A percentile compares a stretch with the other conserved stretches of the same genome.
These are phyloP conservation scores for Phacellophora camtschatica DNA, from an alignment of 30 jellyfish, hydroid and myxozoan species.

Conservation along the genomic window DNA sequence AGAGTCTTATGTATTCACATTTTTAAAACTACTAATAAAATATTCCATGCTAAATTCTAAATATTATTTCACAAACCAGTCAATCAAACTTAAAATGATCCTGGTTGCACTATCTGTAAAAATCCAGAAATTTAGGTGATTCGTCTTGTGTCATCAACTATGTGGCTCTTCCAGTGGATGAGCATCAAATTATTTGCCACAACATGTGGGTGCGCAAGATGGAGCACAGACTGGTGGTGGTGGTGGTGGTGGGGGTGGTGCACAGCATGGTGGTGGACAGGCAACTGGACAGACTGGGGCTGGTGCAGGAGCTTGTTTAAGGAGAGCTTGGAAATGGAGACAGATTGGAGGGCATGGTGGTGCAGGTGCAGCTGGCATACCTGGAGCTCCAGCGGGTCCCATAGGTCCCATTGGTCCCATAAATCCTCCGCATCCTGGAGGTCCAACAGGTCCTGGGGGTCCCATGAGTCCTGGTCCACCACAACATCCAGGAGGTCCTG, in stretches of 20 bases:
- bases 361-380: slow-evolving; percentile 86
- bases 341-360: slow-evolving; percentile 95
- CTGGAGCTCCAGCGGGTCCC: slow-evolving; percentile 96
- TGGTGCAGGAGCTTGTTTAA: slow-evolving; percentile 84
- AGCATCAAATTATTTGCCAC: slow-evolving; percentile 60
- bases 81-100: too few relatives aligned
- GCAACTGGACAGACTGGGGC: slow-evolving; percentile 72
- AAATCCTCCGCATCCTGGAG: slow-evolving; percentile 84
- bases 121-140: too few relatives aligned
- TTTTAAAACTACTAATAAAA: too few relatives aligned
- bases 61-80: too few relatives aligned
- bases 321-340: slow-evolving; percentile 85
- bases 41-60: too few relatives aligned
- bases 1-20: too few relatives aligned
- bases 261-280: slow-evolving; percentile 78
- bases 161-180: too few relatives aligned
- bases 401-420: slow-evolving; percentile 90
- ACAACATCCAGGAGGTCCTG: slow-evolving; percentile 82
- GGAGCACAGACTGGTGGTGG: slow-evolving; percentile 81
- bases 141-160: too few relatives aligned
- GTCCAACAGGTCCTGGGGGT: slow-evolving; percentile 96
- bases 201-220: slow-evolving; percentile 86
- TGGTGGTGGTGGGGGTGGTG: slow-evolving; percentile 86
- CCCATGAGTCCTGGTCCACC: slow-evolving; percentile 98
- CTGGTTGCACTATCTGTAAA: too few relatives aligned